Percentiles rank a stretch among this genome's conserved stretches.
These are phyloP conservation scores for Diorhabda sublineata DNA, from an alignment of 1,140 invertebrate genomes.

Conservation along the genomic window DNA sequence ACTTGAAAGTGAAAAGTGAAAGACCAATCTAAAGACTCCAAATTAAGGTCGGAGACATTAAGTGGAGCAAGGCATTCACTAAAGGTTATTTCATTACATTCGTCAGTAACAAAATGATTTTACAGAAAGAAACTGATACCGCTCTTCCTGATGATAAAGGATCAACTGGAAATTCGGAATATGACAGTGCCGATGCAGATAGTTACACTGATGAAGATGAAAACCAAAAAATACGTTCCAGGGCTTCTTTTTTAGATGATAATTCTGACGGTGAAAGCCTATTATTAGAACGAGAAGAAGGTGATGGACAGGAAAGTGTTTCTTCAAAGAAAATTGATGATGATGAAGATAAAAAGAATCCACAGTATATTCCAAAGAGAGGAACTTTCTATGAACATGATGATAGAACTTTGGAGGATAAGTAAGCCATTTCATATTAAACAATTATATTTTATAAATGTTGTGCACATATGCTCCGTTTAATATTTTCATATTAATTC, in stretches of 20 bases:
- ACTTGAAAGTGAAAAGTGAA: conserved; percentile 13
- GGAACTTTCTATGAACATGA: conserved; percentile 97
- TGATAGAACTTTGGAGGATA: conserved; percentile 74
- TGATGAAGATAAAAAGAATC: conserved; percentile 93
- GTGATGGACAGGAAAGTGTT: conserved; percentile 59
- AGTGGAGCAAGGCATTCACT: conserved; percentile 17
- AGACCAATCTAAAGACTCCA: not conserved
- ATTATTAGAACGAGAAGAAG: conserved; percentile 54
- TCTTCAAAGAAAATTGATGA: conserved; percentile 73
- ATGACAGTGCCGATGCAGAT: conserved; percentile 42
- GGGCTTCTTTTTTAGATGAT: conserved; percentile 25
- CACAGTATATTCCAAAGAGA: conserved; percentile 93
- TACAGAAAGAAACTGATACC: conserved; percentile 32
- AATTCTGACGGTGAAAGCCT: conserved; percentile 48
- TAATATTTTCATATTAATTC: conserved; percentile 30
- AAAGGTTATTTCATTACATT: conserved; percentile 7
- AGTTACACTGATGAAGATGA: conserved; percentile 37
- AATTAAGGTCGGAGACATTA: conserved; percentile 15
- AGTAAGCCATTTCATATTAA: conserved; percentile 43
- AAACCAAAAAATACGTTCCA: conserved; percentile 27
- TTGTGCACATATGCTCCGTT: no score
- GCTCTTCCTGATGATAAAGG: conserved; percentile 28
- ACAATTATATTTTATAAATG: no score
- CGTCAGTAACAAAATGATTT: conserved; percentile 29
- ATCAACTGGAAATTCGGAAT: conserved; percentile 38